Evolutionary conservation across 2,113 vertebrate species (phyloP).

Genomic region (Gambusia holbrooki): DNA sequence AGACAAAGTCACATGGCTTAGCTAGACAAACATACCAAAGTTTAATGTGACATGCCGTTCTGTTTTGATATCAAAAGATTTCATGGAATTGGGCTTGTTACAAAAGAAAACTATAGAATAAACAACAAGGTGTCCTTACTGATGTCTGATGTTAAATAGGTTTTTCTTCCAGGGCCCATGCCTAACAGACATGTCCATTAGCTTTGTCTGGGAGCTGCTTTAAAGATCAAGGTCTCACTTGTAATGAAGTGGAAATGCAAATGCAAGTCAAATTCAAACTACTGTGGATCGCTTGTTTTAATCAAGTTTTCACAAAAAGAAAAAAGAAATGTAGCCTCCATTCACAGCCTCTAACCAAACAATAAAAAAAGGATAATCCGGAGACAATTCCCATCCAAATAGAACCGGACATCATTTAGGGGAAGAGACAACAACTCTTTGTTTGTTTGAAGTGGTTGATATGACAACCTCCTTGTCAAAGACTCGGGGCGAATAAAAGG

Average conservation of each 20-base stretch:
- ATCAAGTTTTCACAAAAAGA: constrained; percentile 66
- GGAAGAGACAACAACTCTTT: constrained; percentile 77
- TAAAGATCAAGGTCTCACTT: constrained; percentile 79
- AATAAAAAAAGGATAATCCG: constrained; percentile 75
- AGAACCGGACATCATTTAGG: constrained; percentile 76
- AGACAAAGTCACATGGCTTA: not conserved
- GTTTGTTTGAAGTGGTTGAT: constrained; percentile 80
- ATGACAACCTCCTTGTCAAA: constrained; percentile 80
- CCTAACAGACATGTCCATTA: constrained; percentile 71
- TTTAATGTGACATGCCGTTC: not conserved
- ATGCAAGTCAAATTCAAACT: constrained; percentile 68
- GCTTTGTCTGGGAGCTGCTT: constrained; percentile 69
- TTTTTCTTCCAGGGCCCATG: constrained; percentile 48
- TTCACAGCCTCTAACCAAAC: constrained; percentile 65
- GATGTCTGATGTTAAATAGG: constrained; percentile 57
- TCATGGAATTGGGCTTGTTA: not conserved
- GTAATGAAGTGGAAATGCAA: constrained; percentile 75
- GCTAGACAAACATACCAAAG: not conserved
- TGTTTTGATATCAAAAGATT: not conserved
- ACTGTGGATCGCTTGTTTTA: constrained; percentile 74
- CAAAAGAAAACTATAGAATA: not conserved
- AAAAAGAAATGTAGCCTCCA: constrained; percentile 61
- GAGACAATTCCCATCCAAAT: constrained; percentile 75
- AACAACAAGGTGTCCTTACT: constrained; percentile 47
- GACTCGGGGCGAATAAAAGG: constrained; percentile 77